Base-by-base conservation (phyloP, 1,140 invertebrate genomes). In the Penaeus japonicus region DNA sequence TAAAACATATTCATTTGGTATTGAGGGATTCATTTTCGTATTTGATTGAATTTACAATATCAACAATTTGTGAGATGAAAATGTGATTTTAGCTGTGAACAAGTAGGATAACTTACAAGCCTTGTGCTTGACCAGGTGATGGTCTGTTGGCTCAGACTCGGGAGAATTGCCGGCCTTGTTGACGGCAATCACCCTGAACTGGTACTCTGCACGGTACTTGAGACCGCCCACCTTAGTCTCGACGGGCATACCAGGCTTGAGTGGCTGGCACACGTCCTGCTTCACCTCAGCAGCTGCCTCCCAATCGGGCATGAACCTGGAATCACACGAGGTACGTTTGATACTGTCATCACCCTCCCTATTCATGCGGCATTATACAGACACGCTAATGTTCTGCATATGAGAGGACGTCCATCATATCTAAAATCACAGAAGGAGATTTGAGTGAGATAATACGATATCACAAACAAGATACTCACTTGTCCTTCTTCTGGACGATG, bases 401-500 rank as follows among this genome's bases (percentile, higher is more conserved):
- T 53, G 5, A 24, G 24, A n/a, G 10, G 7, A 15, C 1, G 2
- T 5, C 20, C 7, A 12, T 17, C 12, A 70, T n/a, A n/a, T n/a
- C 15, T 59, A 30, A 0, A n/a, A 30, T 70, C 2, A 70, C n/a
- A n/a, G n/a, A n/a, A n/a, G n/a, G 20, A 30, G 18, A 17, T 30
- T 24, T 70, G 5, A 30, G 10, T 47, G 59, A n/a, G 17, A 32
- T 65, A 39, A 70, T 84, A 35, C 57, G 22, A 1, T 47, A 17
- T 32, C 12, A n/a, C 12, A 24, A 47, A n/a, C 15, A 18, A 22
- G 27, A 20, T 30, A 73, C 91, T 91, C 93, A 94, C 91, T 95
- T 96, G 91, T 97, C 96, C 92, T 98, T 97, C 94, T 99, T 99
- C 93, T 99, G 98, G 91, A 99, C 97, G 78, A 99, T 96, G 92